A percentile compares a stretch with the other conserved stretches of the same genome.
phyloP scores from a whole-genome alignment of 2,888 invertebrate species.

The Rhingia campestris region DNA sequence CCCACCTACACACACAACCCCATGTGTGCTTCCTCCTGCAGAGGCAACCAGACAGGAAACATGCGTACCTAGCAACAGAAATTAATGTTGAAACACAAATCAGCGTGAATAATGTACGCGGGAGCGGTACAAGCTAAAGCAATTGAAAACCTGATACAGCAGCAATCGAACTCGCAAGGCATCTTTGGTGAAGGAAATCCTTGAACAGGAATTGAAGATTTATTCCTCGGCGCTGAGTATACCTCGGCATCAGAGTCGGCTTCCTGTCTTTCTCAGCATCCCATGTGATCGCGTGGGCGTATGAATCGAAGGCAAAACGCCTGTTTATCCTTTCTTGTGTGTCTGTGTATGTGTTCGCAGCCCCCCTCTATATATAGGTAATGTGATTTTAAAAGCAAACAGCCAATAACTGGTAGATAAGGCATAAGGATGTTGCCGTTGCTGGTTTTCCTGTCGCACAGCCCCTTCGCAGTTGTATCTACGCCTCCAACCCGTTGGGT shows the following conservation, averaged over 20 bases:
- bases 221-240: constrained; percentile 39
- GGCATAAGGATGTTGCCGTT: constrained; percentile 55
- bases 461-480: background rate
- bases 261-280: constrained; percentile 5
- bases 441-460: constrained; percentile 34
- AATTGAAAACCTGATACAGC: constrained; percentile 34
- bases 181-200: constrained; percentile 27
- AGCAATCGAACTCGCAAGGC: constrained; percentile 25
- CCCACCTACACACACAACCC: background rate
- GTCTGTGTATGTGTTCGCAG: too few relatives aligned
- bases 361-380: constrained; percentile 22
- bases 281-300: constrained; percentile 21
- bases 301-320: background rate
- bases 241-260: too few relatives aligned
- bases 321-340: constrained; percentile 17
- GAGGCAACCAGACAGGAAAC: constrained; percentile 37
- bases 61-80: constrained; percentile 52
- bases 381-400: constrained; percentile 73
- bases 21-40: constrained; percentile 16
- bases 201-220: constrained; percentile 59
- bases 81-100: constrained; percentile 65
- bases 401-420: constrained; percentile 71
- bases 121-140: constrained; percentile 6
- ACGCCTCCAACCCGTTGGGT: background rate
- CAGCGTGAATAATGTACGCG: constrained; percentile 44